Evolutionary conservation across 1,140 invertebrate species (phyloP), one percentile per base, ranked within the genome.

Genomic region (Alviniconcha marisindica): DNA sequence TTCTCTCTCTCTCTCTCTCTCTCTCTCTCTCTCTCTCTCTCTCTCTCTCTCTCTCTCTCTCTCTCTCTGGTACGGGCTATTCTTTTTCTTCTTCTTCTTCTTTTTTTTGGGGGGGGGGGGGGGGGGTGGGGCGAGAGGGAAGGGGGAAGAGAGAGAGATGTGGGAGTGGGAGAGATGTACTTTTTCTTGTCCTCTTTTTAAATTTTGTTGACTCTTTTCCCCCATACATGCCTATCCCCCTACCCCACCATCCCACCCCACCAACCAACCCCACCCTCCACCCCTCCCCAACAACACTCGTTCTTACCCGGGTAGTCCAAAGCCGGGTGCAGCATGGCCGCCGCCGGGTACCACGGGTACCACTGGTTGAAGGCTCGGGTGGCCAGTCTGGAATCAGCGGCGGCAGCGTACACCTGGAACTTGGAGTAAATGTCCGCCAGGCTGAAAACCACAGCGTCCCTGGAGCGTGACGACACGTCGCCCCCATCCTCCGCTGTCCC

Each of bases 381-480:
- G 21, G 83, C 28, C 54, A 81, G 79, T 18, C 78, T 33, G 48
- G 83, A 74, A 40, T 81, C 54, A 10, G 79, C 79, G 1, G 79
- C 79, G 5, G 60, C 77, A 5, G 83, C 63, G 38, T 77, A 81
- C 51, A 82, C 79, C 51, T 84, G 83, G 51, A 77, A 84, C 60
- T 84, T 84, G 56, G 78, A 76, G 63, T 84, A 84, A 60, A 84
- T 81, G 71, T 84, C 83, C 10, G 83, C 80, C 31, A 84, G 80
- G 80, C 83, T 84, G 54, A 80, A 84, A 12, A 84, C 80, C 38
- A 84, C 79, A n/a, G 83, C 83, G 80, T 84, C 83, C 56, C 80
- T 63, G 56, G 56, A 66, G 24, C 78, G 15, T 38, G 51, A 54
- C 56, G n/a, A 21, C 21, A 24, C 21, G 38, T 28, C 24, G 7